phyloP scores from a whole-genome alignment of 2,113 vertebrate genomes.

The Cottus gobio region DNA sequence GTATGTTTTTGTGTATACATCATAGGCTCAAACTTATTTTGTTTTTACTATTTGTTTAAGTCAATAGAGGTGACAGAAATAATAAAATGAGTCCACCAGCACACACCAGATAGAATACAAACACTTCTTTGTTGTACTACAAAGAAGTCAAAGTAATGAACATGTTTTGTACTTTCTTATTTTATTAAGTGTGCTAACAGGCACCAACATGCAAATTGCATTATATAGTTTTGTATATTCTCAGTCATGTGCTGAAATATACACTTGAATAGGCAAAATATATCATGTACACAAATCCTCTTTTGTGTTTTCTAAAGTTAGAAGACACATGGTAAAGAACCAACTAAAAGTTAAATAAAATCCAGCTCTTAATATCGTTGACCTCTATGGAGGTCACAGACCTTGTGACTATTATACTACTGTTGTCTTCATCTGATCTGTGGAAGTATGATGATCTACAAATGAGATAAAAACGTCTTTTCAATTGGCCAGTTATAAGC shows the following conservation, averaged over 20 bases:
- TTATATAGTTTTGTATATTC: not conserved
- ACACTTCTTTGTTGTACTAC: not conserved
- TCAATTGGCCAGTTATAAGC: not conserved
- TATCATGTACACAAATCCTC: not conserved
- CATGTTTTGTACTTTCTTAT: not conserved
- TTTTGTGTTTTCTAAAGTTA: not conserved
- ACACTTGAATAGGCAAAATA: not conserved
- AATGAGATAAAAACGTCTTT: not conserved
- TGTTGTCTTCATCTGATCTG: not conserved
- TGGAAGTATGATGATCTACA: not conserved
- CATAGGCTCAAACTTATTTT: too few relatives aligned
- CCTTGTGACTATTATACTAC: not conserved
- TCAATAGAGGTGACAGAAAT: not conserved
- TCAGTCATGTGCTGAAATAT: not conserved
- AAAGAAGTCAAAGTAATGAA: not conserved
- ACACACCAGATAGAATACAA: not conserved
- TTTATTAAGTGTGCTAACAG: not conserved
- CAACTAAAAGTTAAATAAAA: not conserved
- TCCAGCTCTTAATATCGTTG: not conserved
- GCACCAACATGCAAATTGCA: not conserved
- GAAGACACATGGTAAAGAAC: not conserved
- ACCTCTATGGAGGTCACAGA: slow-evolving; percentile 22
- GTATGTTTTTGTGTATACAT: not conserved
- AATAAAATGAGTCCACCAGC: not conserved
- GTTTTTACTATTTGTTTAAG: too few relatives aligned